These are phyloP conservation scores for Mythimna vitellina DNA, from an alignment of 2,888 invertebrate genomes.

Conservation along the genomic window DNA sequence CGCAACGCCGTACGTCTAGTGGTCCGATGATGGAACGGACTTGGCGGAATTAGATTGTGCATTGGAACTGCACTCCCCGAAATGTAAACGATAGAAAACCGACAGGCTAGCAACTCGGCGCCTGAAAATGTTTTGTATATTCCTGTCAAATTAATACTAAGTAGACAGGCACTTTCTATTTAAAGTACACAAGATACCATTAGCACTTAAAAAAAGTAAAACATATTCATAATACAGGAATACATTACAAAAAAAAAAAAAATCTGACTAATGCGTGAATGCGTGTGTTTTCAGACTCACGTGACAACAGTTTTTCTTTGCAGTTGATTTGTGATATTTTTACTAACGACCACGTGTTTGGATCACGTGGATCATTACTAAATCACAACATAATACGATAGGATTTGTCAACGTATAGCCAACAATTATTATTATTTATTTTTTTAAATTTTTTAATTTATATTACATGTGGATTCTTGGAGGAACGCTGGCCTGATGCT, in stretches of 20 bases:
- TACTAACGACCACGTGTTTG: constrained; percentile 24
- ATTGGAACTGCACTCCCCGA: no score
- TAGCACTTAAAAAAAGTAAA: constrained; percentile 20
- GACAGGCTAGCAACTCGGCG: no score
- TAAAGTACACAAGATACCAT: constrained; percentile 12
- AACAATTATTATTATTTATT: no score
- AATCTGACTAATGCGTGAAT: constrained; percentile 23
- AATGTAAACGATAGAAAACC: no score
- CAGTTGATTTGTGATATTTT: constrained; percentile 30
- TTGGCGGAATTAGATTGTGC: no score
- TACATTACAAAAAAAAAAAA: constrained; percentile 9
- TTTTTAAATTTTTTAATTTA: no score
- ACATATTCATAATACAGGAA: constrained; percentile 17
- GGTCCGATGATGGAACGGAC: no score
- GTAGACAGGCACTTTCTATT: background rate
- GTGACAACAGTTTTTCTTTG: constrained; percentile 27
- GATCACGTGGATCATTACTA: constrained; percentile 20
- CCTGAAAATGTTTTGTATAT: no score
- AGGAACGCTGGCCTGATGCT: no score
- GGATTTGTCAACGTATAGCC: background rate
- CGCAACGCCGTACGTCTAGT: no score
- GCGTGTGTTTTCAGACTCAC: constrained; percentile 27
- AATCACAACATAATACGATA: constrained; percentile 8
- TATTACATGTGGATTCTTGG: no score
- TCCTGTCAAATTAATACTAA: constrained; percentile 10